Conservation (phyloP, 2,113 vertebrate genomes). For the Mixornis gularis region DNA sequence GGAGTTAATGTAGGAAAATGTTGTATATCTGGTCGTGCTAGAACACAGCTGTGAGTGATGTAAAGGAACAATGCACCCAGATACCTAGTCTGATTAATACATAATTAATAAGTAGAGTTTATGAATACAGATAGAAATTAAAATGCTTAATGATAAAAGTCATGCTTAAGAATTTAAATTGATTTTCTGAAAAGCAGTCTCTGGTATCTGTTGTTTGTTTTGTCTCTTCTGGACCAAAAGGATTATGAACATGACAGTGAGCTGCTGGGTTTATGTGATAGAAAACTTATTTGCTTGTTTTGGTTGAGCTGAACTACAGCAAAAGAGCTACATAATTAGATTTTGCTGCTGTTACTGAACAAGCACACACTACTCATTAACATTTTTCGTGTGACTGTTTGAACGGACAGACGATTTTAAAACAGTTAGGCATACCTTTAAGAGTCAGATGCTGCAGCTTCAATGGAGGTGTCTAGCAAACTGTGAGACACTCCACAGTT, state of each 20-base stretch:
- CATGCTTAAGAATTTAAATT: not conserved
- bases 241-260: not conserved
- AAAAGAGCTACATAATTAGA: constrained; percentile 5
- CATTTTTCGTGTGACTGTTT: not conserved
- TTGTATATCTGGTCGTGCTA: not conserved
- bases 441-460: not conserved
- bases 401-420: not conserved
- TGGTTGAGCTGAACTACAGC: not conserved
- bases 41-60: not conserved
- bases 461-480: not conserved
- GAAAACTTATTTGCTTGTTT: constrained; percentile 4
- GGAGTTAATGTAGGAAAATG: not conserved
- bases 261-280: not conserved
- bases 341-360: not conserved
- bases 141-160: not conserved
- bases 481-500: not conserved
- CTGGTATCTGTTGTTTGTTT: not conserved
- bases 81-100: not conserved
- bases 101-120: not conserved
- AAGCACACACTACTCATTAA: not conserved
- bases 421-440: not conserved
- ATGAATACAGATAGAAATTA: not conserved
- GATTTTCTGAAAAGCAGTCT: not conserved
- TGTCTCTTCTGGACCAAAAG: not conserved
- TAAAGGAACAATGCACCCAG: not conserved